Conservation (phyloP, 2,797 vertebrate genomes). For the Gadopsis marmoratus region DNA sequence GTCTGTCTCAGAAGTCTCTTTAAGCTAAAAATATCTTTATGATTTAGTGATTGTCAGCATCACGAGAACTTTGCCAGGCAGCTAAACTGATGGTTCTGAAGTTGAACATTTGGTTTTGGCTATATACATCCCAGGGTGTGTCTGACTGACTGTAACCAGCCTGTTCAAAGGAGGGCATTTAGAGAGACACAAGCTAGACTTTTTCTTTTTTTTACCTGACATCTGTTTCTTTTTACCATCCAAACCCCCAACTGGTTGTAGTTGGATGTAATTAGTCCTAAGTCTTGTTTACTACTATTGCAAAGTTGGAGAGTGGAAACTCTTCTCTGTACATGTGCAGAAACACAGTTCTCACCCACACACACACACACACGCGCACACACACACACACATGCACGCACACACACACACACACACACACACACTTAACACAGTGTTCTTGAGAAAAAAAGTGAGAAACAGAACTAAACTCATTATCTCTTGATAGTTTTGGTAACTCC, state of each 20-base stretch:
- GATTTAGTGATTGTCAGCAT: constrained; percentile 74
- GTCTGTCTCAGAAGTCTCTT: neutral
- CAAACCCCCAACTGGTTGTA: constrained; percentile 46
- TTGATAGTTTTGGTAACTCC: constrained; percentile 52
- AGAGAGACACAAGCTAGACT: constrained; percentile 26
- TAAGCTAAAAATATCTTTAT: constrained; percentile 17
- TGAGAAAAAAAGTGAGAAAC: constrained; percentile 3
- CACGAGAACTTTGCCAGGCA: constrained; percentile 45
- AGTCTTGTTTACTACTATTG: constrained; percentile 57
- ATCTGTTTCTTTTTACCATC: constrained; percentile 71
- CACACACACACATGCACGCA: neutral
- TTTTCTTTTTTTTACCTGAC: constrained; percentile 29
- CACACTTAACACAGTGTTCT: constrained; percentile 10
- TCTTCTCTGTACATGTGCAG: constrained; percentile 44
- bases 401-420: constrained; percentile 1
- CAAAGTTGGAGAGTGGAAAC: constrained; percentile 44
- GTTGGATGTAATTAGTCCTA: constrained; percentile 57
- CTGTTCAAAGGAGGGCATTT: constrained; percentile 38
- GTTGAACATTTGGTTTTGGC: constrained; percentile 32
- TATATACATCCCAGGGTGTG: constrained; percentile 58
- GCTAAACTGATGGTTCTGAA: constrained; percentile 57
- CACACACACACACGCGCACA: neutral
- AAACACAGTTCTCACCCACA: neutral
- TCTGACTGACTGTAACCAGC: constrained; percentile 40
- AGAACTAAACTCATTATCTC: constrained; percentile 42